These are phyloP conservation scores for Rattus rattus DNA, from an alignment of 2,113 vertebrate genomes.

Conservation along the genomic window DNA sequence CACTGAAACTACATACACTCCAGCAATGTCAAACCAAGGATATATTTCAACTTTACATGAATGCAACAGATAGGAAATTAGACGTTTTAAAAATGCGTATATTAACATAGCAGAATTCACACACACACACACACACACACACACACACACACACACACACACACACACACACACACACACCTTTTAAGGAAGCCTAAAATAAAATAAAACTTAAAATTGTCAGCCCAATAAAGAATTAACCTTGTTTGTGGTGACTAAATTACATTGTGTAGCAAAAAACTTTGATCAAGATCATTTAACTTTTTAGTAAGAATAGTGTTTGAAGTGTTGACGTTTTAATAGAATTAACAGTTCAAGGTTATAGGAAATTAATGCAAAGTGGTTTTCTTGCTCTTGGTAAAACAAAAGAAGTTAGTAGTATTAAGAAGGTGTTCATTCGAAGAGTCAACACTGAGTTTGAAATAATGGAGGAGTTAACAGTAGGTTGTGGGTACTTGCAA, in stretches of 20 bases:
- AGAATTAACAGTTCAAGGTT: neutral
- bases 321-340: neutral
- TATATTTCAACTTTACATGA: neutral
- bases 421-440: neutral
- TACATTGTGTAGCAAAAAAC: conserved; percentile 3
- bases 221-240: neutral
- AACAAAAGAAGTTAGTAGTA: neutral
- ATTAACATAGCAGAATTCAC: neutral
- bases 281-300: conserved; percentile 1
- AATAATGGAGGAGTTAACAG: neutral
- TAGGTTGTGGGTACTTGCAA: neutral
- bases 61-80: neutral
- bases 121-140: neutral
- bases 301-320: conserved; percentile 26
- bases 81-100: neutral
- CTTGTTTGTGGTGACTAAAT: neutral
- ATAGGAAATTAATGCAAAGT: neutral
- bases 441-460: neutral
- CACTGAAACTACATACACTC: neutral
- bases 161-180: neutral
- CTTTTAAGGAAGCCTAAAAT: neutral
- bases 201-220: neutral
- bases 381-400: conserved; percentile 8
- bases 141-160: neutral
- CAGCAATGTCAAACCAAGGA: neutral